Evolutionary conservation across 2,888 invertebrate genomes (phyloP).

Genomic region (Pandemis heparana): DNA sequence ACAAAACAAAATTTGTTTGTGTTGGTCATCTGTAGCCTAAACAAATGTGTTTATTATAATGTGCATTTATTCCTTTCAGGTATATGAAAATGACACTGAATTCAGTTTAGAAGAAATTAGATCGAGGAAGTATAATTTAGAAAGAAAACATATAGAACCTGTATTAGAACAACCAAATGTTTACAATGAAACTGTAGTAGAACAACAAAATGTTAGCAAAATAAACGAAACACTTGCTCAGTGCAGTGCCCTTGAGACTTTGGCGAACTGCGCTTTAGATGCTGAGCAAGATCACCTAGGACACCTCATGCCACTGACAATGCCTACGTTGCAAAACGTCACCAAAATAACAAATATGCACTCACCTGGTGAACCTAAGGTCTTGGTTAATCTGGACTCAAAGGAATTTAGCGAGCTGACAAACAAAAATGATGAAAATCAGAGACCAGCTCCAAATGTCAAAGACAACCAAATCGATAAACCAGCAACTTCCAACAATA

Average conservation of each 20-base stretch:
- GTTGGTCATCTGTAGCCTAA: background rate
- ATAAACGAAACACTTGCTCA: slow-evolving; percentile 78
- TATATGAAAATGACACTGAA: slow-evolving; percentile 86
- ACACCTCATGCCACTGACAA: slow-evolving; percentile 76
- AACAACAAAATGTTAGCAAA: slow-evolving; percentile 65
- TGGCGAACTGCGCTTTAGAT: slow-evolving; percentile 81
- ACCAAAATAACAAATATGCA: slow-evolving; percentile 81
- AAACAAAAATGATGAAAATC: slow-evolving; percentile 69
- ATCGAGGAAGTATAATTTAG: slow-evolving; percentile 84
- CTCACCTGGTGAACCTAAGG: slow-evolving; percentile 81
- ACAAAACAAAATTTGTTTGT: background rate
- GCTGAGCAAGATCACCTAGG: slow-evolving; percentile 78
- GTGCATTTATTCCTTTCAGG: slow-evolving; percentile 56
- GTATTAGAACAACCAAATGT: slow-evolving; percentile 58
- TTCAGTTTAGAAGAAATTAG: slow-evolving; percentile 92
- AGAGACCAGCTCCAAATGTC: slow-evolving; percentile 52
- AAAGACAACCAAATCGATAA: slow-evolving; percentile 71
- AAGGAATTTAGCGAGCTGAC: slow-evolving; percentile 78
- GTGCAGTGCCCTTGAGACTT: slow-evolving; percentile 80
- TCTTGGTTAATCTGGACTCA: slow-evolving; percentile 79
- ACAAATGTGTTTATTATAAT: slow-evolving; percentile 5
- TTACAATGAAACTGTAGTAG: slow-evolving; percentile 55
- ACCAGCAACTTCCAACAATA: slow-evolving; percentile 51
- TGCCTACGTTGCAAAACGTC: slow-evolving; percentile 78
- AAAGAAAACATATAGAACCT: slow-evolving; percentile 61